phyloP scores from a whole-genome alignment of 2,888 invertebrate genomes.

The Tetranychus truncatus region DNA sequence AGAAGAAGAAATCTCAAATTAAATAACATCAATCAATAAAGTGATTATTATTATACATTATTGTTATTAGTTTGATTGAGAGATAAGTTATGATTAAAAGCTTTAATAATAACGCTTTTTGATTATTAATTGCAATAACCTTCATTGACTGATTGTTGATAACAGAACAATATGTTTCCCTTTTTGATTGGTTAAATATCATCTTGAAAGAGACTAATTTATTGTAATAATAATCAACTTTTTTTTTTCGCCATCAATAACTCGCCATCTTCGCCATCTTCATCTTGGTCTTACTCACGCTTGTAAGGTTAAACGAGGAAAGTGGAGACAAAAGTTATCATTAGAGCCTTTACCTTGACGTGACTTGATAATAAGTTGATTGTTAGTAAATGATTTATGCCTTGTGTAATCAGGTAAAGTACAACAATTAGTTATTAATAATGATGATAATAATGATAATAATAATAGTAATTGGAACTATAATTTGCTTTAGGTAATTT shows the following conservation, averaged over 20 bases:
- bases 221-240: not conserved
- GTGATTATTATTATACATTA: not conserved
- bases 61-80: not conserved
- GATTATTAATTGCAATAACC: constrained; percentile 1
- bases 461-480: too few species aligned
- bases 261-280: not conserved
- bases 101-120: not conserved
- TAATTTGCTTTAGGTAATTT: too few species aligned
- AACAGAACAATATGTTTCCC: too few species aligned
- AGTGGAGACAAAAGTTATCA: not conserved
- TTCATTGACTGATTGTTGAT: not conserved
- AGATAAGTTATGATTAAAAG: not conserved
- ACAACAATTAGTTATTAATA: not conserved
- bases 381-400: not conserved
- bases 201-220: not conserved
- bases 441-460: too few species aligned
- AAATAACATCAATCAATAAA: not conserved
- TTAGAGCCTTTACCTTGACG: not conserved
- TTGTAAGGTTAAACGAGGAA: not conserved
- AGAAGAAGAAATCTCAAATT: not conserved
- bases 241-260: not conserved
- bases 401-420: not conserved
- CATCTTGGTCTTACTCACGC: not conserved
- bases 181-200: not conserved
- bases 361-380: not conserved